Evolutionary conservation across 2,113 vertebrate species (phyloP).

Genomic region (Zosterops hypoxanthus): DNA sequence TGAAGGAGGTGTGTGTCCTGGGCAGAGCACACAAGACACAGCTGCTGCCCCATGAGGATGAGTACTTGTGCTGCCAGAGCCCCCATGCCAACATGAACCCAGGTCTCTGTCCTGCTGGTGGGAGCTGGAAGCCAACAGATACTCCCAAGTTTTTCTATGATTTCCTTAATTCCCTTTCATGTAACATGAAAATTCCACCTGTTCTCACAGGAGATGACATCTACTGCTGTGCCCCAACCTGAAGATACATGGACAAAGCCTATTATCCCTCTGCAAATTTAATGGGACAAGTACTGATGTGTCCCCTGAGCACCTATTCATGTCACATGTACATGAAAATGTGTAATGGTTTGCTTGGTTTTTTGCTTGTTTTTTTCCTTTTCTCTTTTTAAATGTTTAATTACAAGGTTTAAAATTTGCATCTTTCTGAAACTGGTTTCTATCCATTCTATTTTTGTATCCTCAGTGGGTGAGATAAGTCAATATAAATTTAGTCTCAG

Average conservation of each 20-base stretch:
- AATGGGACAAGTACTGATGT: neutral
- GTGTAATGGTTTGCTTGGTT: neutral
- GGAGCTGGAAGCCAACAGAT: neutral
- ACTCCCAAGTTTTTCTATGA: neutral
- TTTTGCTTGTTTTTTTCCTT: too few relatives aligned
- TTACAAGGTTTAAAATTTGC: neutral
- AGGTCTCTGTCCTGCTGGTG: neutral
- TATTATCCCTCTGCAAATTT: neutral
- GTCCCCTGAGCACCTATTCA: neutral
- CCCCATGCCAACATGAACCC: accelerated
- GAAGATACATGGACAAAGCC: neutral
- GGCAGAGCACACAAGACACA: neutral
- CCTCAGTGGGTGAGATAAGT: neutral
- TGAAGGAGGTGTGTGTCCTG: neutral
- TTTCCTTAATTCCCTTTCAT: neutral
- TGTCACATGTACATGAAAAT: neutral
- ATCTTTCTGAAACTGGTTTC: neutral
- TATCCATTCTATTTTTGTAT: neutral
- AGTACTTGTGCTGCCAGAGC: neutral
- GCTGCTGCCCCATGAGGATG: neutral
- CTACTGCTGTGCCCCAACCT: neutral
- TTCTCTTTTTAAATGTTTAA: neutral
- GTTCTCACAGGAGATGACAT: neutral
- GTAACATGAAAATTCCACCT: neutral
- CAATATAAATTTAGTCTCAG: neutral